Percentiles rank a stretch among this genome's conserved stretches.
These are phyloP conservation scores for Calonectris borealis DNA, from an alignment of 2,113 vertebrate species.

Conservation along the genomic window DNA sequence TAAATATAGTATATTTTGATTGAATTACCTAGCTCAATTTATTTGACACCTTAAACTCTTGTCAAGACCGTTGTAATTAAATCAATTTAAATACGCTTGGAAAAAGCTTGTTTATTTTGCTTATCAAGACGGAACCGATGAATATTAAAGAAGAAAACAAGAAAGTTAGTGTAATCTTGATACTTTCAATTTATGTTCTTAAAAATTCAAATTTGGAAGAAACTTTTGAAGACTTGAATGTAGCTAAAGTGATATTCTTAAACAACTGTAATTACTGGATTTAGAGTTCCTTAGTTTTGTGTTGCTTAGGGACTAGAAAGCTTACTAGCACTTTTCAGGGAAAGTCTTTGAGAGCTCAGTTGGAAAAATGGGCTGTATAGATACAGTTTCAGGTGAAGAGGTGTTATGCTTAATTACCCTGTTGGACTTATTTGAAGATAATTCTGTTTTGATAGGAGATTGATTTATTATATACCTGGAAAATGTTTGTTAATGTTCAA, in stretches of 20 bases:
- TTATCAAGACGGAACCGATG: background rate
- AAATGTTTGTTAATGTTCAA: background rate
- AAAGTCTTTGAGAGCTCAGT: background rate
- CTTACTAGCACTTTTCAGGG: background rate
- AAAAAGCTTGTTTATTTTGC: background rate
- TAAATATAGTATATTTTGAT: background rate
- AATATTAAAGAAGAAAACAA: background rate
- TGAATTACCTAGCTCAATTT: background rate
- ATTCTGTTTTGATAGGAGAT: background rate
- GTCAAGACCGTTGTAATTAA: background rate
- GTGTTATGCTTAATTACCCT: background rate
- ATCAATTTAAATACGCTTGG: background rate
- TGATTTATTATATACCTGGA: background rate
- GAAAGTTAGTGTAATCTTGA: background rate
- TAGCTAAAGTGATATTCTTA: background rate
- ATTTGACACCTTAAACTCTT: background rate
- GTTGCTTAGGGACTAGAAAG: background rate
- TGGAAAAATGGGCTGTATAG: background rate
- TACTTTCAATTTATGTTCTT: background rate
- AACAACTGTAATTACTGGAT: background rate
- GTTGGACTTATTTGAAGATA: background rate
- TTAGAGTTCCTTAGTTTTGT: background rate
- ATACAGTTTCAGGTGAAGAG: background rate
- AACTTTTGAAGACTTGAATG: background rate
- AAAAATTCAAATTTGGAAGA: background rate